phyloP scores from a whole-genome alignment of 2,888 invertebrate genomes.

The Thymelicus sylvestris region DNA sequence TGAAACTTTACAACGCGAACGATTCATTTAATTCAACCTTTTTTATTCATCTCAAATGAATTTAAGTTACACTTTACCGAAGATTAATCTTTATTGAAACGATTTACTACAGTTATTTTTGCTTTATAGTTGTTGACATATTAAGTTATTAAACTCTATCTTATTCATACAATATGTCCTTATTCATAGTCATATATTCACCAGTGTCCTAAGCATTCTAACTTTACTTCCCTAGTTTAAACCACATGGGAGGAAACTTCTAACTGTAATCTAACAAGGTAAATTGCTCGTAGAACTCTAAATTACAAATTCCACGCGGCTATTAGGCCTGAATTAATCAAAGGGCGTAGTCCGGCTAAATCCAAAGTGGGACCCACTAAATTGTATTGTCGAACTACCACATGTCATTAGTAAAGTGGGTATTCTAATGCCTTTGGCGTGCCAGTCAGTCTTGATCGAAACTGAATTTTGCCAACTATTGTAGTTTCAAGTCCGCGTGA shows the following conservation, averaged over 20 bases:
- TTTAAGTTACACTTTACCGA: too few species aligned
- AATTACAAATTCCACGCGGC: conserved; percentile 66
- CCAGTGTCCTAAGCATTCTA: not conserved
- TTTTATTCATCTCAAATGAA: too few species aligned
- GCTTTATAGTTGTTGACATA: too few species aligned
- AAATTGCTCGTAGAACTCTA: conserved; percentile 52
- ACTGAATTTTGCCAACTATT: too few species aligned
- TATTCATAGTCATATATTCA: too few species aligned
- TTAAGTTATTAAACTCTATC: too few species aligned
- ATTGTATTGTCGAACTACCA: conserved; percentile 74
- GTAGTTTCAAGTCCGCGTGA: too few species aligned
- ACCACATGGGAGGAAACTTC: conserved; percentile 24
- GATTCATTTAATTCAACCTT: too few species aligned
- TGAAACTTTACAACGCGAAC: too few species aligned
- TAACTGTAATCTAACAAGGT: conserved; percentile 35
- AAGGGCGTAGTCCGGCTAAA: conserved; percentile 65
- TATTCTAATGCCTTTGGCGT: conserved; percentile 39
- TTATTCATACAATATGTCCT: too few species aligned
- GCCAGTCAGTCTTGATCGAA: not conserved
- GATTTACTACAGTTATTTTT: too few species aligned
- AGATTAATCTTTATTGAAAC: too few species aligned
- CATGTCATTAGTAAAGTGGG: conserved; percentile 59
- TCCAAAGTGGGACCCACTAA: conserved; percentile 62
- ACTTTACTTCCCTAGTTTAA: conserved; percentile 2
- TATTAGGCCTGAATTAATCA: conserved; percentile 72